These are phyloP conservation scores for Phalacrocorax aristotelis DNA, from an alignment of 2,113 vertebrate genomes.

Conservation along the genomic window DNA sequence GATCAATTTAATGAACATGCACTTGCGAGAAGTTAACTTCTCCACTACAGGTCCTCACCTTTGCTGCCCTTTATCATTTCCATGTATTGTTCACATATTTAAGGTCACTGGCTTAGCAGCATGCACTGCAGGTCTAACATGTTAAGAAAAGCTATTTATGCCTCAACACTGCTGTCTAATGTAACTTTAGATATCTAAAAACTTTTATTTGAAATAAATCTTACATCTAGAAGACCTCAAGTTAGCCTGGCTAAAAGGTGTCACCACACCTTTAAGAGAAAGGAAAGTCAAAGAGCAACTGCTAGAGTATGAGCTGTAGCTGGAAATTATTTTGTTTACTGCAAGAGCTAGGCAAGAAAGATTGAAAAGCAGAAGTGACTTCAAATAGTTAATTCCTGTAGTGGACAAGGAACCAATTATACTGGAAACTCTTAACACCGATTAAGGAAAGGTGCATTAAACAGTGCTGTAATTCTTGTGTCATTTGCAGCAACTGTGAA, in stretches of 20 bases:
- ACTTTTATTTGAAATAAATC: neutral
- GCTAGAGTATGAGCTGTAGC: neutral
- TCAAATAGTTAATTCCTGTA: neutral
- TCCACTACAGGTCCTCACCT: neutral
- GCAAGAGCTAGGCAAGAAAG: neutral
- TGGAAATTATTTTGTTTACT: neutral
- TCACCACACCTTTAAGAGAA: neutral
- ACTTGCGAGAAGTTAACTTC: neutral
- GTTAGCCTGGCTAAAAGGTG: neutral
- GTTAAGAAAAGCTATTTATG: neutral
- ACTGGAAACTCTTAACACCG: neutral
- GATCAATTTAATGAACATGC: neutral
- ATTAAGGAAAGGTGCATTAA: neutral
- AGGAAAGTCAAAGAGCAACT: neutral
- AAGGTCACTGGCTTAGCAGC: neutral
- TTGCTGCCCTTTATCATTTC: neutral
- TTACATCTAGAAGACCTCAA: neutral
- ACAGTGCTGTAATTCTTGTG: neutral
- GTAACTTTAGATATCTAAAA: neutral
- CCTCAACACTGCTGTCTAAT: neutral
- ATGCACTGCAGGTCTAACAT: neutral
- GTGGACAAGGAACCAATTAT: neutral
- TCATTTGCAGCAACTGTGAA: neutral
- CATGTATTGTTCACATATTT: neutral
- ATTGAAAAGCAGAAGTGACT: neutral